Base-by-base conservation (phyloP, 2,888 invertebrate genomes). In the Gasteruption jaculator region DNA sequence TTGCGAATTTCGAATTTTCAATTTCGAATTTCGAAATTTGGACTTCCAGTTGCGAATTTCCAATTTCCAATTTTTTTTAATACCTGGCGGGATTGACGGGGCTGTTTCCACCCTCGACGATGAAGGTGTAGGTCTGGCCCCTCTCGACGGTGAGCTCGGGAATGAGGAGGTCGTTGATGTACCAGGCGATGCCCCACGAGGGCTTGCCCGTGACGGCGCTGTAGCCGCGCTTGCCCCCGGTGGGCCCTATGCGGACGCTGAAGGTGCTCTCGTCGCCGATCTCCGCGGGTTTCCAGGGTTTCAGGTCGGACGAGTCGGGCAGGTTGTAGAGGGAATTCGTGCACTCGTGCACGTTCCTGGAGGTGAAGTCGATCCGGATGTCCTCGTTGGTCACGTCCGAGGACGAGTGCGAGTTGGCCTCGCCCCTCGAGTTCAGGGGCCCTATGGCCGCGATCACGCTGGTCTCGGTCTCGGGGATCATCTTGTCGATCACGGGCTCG, bases 141-240 rank as follows among this genome's bases (percentile, higher is more conserved):
- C 92, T 76, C 65, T 91, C 89, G 46, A 94, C 86, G 37, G 85
- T 86, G 20, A 94, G 74, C 73, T 93, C 92, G 0, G 94, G 94
- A 50, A 92, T 90, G 14, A 94, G 78, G 50, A 83, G 76, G 60
- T 91, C 91, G 72, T 94, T 92, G 63, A 94, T 82, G 74, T 91
- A 94, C 91, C 91, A 93, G 12, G 90, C 87, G 49, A 92, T 88
- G 42, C 91, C 91, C 89, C 91, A 91, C 0, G 88, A 86, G 5
- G 87, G 84, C 49, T 54, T 60, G 75, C 88, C 86, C 10, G 91
- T 91, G 39, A 89, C 80, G 2, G 85, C 79, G 0, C 84, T 80
- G 70, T 91, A 91, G 1, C 91, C 91, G 3, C 86, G 73, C 37
- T 79, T 78, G 1, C 89, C 89, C 2, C 87, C 91, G 0, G 89